Base-by-base conservation (phyloP, 2,113 vertebrate species). In the Orthonyx spaldingii region DNA sequence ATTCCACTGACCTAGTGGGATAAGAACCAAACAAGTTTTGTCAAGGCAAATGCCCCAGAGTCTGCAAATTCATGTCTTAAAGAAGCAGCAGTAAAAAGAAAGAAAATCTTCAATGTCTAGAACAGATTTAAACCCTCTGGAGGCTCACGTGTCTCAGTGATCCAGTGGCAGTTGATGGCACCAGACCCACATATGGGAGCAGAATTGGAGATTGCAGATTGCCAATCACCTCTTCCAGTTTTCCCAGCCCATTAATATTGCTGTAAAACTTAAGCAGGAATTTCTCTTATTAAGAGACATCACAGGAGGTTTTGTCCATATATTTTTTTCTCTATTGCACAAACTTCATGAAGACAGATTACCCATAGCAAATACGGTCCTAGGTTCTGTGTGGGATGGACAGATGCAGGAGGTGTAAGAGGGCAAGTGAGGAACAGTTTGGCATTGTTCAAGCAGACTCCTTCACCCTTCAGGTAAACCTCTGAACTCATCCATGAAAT, bases 31-130 rank as follows among this genome's bases (percentile, higher is more conserved):
- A 94, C 57, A 93, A 88, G 57, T 37, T 93, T 95, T 96, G 92
- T 93, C 96, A 97, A 97, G 61, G 91, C 94, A 96, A 96, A 93
- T 79, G 49, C 87, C 84, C 84, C 89, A 85, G 90, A 76, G 90
- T 80, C 95, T 93, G 87, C 81, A 89, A 94, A 97, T 84, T 90
- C 66, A 74, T 77, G 42, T 88, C 52, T 86, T 94, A 74, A 60
- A 95, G 83, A 49, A 82, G 32, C 32, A 89, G 60, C 35, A 89
- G 75, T 44, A 69, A 91, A 84, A 74, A 21, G 26, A 19, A 89
- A 70, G 71, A 57, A 63, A 37, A 30, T 28, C 71, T 88, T 80
- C 75, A 44, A 3, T 30, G 19, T 46, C 46, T 76, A 28, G 39
- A 84, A 71, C 57, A 80, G 28, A 66, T 84, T 57, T 82, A 92